Base-by-base conservation (phyloP, 2,888 invertebrate species). In the Hecatera dysodea region DNA sequence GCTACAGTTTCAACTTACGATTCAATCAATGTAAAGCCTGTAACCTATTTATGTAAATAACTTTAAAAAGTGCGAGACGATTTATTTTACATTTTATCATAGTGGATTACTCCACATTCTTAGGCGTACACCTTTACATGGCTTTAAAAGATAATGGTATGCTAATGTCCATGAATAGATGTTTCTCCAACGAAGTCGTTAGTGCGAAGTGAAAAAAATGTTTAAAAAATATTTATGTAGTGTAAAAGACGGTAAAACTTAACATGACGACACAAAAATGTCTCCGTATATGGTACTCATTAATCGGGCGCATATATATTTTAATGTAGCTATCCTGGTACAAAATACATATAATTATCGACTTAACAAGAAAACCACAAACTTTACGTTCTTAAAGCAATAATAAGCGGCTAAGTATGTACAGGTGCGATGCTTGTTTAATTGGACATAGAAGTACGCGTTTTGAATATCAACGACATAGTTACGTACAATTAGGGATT, bases 401-500 rank as follows among this genome's bases (percentile, higher is more conserved):
- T 78, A 82, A 78, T 75, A 79, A 76, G 83, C 79, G 73, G 69
- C 71, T 82, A 82, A 82, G 85, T 83, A 86, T 84, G 85, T 82
- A 86, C 85, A 84, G 81, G 78, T 85, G 86, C 76, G 66, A 84
- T 72, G 81, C 79, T 82, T 85, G 85, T 89, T 91, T 93, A 93
- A 93, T 93, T 93, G 91, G 88, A 88, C 75, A 77, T 85, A 88
- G 84, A 89, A 87, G 90, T 87, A 88, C 87, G 90, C 88, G 89
- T 86, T 90, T 88, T 88, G 92, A 92, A 93, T 94, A 92, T 92
- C 92, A 92, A 93, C 88, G 88, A 91, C 90, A 92, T 90, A 91
- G 91, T 92, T 91, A 90, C 86, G 89, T 89, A 92, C 92, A 94
- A 93, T 94, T 94, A 92, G 92, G 91, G 90, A 91, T 92, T 93